Evolutionary conservation across 35 echinoderm and acorn worm genomes (phyloP).

Genomic region (Hemicentrotus pulcherrimus): DNA sequence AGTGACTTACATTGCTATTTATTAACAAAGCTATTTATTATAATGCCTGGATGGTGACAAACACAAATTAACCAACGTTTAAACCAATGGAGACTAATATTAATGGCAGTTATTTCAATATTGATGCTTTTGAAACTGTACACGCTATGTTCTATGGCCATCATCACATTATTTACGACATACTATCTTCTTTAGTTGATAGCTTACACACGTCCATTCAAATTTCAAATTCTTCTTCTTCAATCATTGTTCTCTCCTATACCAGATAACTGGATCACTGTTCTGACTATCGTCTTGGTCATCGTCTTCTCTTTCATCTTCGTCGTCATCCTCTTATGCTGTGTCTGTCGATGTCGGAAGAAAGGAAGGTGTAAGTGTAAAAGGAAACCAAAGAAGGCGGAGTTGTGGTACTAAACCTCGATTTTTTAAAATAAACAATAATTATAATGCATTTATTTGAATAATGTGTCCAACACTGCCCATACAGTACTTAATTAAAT

Average conservation of each 20-base stretch:
- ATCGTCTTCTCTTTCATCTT: constrained; percentile 7
- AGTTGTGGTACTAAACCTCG: not conserved
- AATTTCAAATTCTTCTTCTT: too few species aligned
- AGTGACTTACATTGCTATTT: not conserved
- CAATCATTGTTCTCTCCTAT: too few species aligned
- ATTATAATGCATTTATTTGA: too few species aligned
- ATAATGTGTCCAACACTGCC: too few species aligned
- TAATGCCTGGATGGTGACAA: not conserved
- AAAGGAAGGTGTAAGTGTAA: constrained; percentile 8
- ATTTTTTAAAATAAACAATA: too few species aligned
- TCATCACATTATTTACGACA: not conserved
- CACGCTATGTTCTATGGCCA: not conserved
- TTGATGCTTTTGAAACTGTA: too few species aligned
- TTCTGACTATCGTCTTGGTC: not conserved
- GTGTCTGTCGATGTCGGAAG: constrained; percentile 19
- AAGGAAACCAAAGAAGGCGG: not conserved
- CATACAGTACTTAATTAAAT: too few species aligned
- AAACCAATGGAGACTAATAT: too few species aligned
- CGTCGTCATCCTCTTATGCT: constrained; percentile 15
- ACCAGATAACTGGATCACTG: not conserved
- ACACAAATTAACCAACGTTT: not conserved
- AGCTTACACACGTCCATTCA: not conserved
- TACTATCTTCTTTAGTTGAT: not conserved
- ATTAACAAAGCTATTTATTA: not conserved
- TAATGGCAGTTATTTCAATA: too few species aligned